phyloP scores from a whole-genome alignment of 2,888 invertebrate genomes.

The Clitarchus hookeri region DNA sequence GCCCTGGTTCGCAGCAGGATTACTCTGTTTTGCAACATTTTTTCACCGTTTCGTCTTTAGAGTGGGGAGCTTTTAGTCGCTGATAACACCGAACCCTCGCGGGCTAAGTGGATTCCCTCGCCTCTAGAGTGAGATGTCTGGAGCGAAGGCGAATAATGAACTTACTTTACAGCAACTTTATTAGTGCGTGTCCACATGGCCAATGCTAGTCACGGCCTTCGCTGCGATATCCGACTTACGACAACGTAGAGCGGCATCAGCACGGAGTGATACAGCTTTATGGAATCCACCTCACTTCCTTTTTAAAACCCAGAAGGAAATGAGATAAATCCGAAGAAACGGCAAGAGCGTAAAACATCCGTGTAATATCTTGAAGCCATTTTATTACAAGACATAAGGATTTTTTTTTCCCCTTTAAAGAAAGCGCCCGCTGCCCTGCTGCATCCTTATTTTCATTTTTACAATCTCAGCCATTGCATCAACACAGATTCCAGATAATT shows the following conservation, averaged over 20 bases:
- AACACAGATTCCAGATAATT: conserved; percentile 9
- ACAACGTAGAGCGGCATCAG: not conserved
- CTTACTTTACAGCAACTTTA: too few species aligned
- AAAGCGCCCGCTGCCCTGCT: not conserved
- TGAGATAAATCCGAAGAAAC: conserved; percentile 7
- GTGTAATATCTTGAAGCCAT: not conserved
- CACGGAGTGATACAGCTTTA: not conserved
- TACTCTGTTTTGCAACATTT: too few species aligned
- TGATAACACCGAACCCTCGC: too few species aligned
- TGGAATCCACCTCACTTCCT: conserved; percentile 4
- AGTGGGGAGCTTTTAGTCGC: too few species aligned
- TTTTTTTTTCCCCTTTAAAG: conserved; percentile 3
- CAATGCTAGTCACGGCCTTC: not conserved
- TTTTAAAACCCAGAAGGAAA: not conserved
- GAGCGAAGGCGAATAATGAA: too few species aligned
- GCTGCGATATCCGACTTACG: not conserved
- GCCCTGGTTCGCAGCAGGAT: too few species aligned
- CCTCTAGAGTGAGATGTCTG: too few species aligned
- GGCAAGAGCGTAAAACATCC: not conserved
- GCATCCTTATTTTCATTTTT: not conserved
- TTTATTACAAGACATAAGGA: not conserved
- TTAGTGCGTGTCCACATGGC: too few species aligned
- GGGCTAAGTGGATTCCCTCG: too few species aligned
- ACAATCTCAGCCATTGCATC: conserved; percentile 14
- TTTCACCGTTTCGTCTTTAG: too few species aligned